These are phyloP conservation scores for Norana najaformis DNA, from an alignment of 2,888 invertebrate genomes.

Conservation along the genomic window DNA sequence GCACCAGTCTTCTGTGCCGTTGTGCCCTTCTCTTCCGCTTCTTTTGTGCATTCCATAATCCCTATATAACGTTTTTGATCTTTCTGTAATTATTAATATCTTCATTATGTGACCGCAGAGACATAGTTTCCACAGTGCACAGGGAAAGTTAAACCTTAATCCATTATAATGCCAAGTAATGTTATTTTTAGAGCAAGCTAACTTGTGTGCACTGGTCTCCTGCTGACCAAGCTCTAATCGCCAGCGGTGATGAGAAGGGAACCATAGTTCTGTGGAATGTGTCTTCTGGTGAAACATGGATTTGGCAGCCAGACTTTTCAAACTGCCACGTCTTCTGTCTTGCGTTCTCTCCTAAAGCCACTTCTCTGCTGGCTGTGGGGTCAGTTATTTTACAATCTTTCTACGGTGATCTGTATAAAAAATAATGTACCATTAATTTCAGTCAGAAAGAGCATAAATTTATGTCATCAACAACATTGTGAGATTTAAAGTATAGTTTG, in stretches of 20 bases:
- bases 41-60: no score
- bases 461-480: no score
- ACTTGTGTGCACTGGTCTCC: conserved; percentile 54
- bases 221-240: conserved; percentile 55
- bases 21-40: no score
- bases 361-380: conserved; percentile 69
- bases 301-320: conserved; percentile 61
- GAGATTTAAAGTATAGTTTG: no score
- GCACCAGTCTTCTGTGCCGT: no score
- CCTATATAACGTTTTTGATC: no score
- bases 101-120: neutral
- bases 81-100: neutral
- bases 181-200: conserved; percentile 48
- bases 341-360: conserved; percentile 68
- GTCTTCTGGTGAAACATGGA: conserved; percentile 56
- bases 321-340: conserved; percentile 64
- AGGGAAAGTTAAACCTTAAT: neutral
- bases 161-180: neutral
- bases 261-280: conserved; percentile 65
- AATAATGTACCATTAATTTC: neutral
- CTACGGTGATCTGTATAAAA: neutral
- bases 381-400: conserved; percentile 55
- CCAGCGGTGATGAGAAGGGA: conserved; percentile 65
- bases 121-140: neutral
- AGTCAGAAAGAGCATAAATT: neutral